These are phyloP conservation scores for Odontamblyopus rebecca DNA, from an alignment of 2,797 vertebrate species.

Conservation along the genomic window DNA sequence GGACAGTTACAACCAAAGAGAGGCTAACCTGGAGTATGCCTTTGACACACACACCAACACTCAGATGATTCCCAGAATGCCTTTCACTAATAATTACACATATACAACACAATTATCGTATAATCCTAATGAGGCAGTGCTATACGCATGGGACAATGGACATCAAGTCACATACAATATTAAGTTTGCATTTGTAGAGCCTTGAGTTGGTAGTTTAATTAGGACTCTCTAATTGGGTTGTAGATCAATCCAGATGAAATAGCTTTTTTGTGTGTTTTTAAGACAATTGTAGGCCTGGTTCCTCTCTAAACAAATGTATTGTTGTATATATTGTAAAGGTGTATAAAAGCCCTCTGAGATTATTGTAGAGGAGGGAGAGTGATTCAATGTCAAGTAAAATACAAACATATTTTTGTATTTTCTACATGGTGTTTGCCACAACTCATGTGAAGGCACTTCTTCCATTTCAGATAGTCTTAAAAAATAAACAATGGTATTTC, in stretches of 20 bases:
- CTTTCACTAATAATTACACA: slow-evolving; percentile 92
- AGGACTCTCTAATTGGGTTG: slow-evolving; percentile 78
- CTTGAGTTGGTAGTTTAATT: slow-evolving; percentile 39
- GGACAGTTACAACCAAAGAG: slow-evolving; percentile 87
- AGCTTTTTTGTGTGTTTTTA: slow-evolving; percentile 29
- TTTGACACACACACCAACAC: slow-evolving; percentile 99
- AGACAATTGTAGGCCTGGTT: slow-evolving; percentile 32
- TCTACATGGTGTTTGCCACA: slow-evolving; percentile 22
- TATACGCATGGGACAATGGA: slow-evolving; percentile 98
- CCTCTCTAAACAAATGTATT: slow-evolving; percentile 36
- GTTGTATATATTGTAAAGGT: slow-evolving; percentile 57
- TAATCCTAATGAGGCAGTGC: slow-evolving; percentile 92
- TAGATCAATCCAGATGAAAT: slow-evolving; percentile 85
- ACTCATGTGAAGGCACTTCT: slow-evolving; percentile 53
- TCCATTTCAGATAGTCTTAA: slow-evolving; percentile 44
- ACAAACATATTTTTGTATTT: slow-evolving; percentile 26
- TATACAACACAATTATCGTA: slow-evolving; percentile 97
- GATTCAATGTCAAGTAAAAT: slow-evolving; percentile 24
- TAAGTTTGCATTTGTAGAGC: slow-evolving; percentile 86
- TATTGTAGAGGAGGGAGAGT: slow-evolving; percentile 12
- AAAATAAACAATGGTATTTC: slow-evolving; percentile 57
- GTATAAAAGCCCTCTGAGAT: slow-evolving; percentile 34
- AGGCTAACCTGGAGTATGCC: slow-evolving; percentile 93
- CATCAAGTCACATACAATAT: slow-evolving; percentile 96
- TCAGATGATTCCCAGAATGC: slow-evolving; percentile 91